A percentile compares a stretch with the other conserved stretches of the same genome.
These are phyloP conservation scores for Chymomyza procnemis DNA, from an alignment of 2,888 invertebrate species.

Conservation along the genomic window DNA sequence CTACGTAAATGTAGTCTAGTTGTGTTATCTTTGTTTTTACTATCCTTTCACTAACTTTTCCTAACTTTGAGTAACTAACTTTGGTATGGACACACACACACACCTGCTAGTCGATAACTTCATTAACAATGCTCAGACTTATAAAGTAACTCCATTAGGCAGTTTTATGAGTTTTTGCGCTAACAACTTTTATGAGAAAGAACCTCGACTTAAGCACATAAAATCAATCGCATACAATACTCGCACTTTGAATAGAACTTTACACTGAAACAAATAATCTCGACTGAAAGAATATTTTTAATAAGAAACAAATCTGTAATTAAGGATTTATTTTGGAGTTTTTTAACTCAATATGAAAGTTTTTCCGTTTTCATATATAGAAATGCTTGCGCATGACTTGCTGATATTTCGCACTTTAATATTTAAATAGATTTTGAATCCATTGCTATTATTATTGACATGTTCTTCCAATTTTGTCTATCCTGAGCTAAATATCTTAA, in stretches of 20 bases:
- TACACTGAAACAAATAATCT: background rate
- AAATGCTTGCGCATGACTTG: no score
- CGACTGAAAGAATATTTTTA: no score
- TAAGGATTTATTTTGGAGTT: no score
- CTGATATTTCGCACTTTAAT: no score
- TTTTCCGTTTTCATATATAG: no score
- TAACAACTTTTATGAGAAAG: background rate
- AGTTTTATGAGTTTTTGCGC: conserved; percentile 34
- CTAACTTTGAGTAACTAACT: conserved; percentile 12
- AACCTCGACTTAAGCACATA: background rate
- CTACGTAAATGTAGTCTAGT: no score
- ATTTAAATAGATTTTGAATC: no score
- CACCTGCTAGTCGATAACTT: conserved; percentile 29
- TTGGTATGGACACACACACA: background rate
- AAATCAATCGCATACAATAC: background rate
- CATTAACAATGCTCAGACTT: conserved; percentile 35
- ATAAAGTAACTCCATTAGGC: conserved; percentile 1
- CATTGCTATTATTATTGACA: no score
- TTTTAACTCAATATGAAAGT: no score
- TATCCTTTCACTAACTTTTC: background rate
- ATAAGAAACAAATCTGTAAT: no score
- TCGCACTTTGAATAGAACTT: background rate
- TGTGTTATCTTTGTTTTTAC: background rate
- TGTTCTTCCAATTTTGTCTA: no score
- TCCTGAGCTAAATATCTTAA: no score